Conservation (phyloP, 2,797 vertebrate species). For the Nyctibius grandis region DNA sequence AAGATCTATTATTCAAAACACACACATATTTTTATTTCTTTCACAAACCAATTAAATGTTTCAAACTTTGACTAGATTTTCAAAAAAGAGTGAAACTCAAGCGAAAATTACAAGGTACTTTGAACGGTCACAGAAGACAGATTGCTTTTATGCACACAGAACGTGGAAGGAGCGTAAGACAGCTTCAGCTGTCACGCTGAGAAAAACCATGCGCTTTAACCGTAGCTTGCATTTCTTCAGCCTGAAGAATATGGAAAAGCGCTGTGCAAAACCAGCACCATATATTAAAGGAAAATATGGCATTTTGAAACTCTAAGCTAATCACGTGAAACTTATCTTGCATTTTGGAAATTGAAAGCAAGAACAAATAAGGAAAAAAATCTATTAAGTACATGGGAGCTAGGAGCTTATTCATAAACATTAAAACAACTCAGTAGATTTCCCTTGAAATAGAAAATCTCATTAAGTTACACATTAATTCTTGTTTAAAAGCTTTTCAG, state of each 20-base stretch:
- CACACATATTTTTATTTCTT: background rate
- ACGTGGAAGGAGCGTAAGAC: accelerated
- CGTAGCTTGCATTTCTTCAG: background rate
- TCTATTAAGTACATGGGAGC: background rate
- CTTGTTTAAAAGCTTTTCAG: background rate
- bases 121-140: background rate
- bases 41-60: background rate
- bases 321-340: background rate
- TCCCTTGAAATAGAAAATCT: background rate
- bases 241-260: background rate
- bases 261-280: background rate
- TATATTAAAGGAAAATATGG: background rate
- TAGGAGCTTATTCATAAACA: background rate
- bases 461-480: background rate
- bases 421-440: background rate
- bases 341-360: background rate
- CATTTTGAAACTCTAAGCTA: background rate
- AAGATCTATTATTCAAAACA: background rate
- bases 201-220: background rate
- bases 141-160: background rate
- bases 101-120: background rate
- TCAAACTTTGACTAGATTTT: background rate
- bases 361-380: background rate
- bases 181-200: background rate
- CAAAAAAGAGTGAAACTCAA: background rate